Base-by-base conservation (phyloP, 2,888 invertebrate genomes). In the Rhyacophila evoluta region DNA sequence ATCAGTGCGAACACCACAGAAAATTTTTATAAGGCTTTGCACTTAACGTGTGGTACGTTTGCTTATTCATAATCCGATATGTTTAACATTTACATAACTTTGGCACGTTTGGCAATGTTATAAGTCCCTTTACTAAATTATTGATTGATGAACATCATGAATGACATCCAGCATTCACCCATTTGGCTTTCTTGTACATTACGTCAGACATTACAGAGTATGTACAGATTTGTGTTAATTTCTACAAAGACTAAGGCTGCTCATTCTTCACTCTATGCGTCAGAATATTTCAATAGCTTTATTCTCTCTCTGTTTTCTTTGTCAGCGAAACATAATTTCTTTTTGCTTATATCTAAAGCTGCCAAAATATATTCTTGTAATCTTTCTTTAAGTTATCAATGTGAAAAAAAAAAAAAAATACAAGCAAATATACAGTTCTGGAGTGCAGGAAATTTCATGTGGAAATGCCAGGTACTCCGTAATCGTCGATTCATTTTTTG, bases 41-140 rank as follows among this genome's bases (percentile, higher is more conserved):
- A 82, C 82, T 82, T 67, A 81, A 79, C 72, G 82, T 79, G 82
- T 82, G 82, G 81, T 81, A 81, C 70, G 79, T 81, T 82, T 79
- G 82, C 79, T 82, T 81, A 55, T 55, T 77, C 38, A 81, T 79
- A 78, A 81, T 79, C 75, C 77, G 39, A 76, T 71, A 79, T 75
- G 72, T 78, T 79, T 73, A 81, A 79, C 75, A 75, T 69, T 33
- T 67, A 75, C 55, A 78, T 78, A 78, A 77, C 79, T 80, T 75
- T 38, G 41, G 81, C 81, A 81, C 81, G 81, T 79, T 76, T 77
- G 71, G 78, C 73, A 75, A 72, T 39, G 36, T 74, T 69, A 55
- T 70, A 39, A 78, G 72, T 74, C 67, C 78, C 75, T 70, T 41
- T 81, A 79, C 78, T 79, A 76, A 78, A 79, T 77, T 37, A 55